Percentiles rank a stretch among this genome's conserved stretches.
phyloP scores from a whole-genome alignment of 2,113 vertebrate species.

The Bubo scandiacus region DNA sequence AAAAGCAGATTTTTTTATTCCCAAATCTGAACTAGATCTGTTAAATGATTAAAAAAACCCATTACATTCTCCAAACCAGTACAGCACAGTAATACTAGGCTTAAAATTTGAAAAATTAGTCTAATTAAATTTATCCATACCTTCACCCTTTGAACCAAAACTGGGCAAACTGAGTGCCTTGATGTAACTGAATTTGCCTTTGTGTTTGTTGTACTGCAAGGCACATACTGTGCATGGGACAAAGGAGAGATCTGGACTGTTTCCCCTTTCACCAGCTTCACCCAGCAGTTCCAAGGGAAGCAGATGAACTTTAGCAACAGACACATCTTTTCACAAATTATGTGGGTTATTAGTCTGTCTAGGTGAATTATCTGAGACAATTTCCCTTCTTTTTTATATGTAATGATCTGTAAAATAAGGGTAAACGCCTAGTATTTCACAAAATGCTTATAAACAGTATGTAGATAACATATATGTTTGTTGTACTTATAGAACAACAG shows the following conservation, averaged over 20 bases:
- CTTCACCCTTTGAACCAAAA: background rate
- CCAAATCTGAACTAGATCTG: background rate
- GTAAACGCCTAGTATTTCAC: background rate
- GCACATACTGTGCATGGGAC: too few relatives aligned
- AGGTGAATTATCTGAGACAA: background rate
- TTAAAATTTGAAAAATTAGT: background rate
- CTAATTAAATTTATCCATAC: background rate
- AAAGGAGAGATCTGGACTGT: background rate
- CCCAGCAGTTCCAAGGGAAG: background rate
- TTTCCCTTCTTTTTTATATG: background rate
- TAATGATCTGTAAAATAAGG: background rate
- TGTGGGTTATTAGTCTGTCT: background rate
- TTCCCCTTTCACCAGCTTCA: background rate
- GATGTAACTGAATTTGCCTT: background rate
- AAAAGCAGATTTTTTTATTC: background rate
- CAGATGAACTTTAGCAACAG: background rate
- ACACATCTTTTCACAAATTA: background rate
- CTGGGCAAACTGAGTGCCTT: background rate
- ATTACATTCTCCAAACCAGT: background rate
- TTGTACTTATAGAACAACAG: background rate
- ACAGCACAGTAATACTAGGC: background rate
- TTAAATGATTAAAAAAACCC: background rate
- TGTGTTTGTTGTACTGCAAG: background rate
- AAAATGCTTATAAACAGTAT: background rate
- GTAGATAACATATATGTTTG: background rate